Evolutionary conservation across 2,113 vertebrate genomes (phyloP), one percentile per base, ranked within the genome.

Genomic region (Hemiprocne comata): DNA sequence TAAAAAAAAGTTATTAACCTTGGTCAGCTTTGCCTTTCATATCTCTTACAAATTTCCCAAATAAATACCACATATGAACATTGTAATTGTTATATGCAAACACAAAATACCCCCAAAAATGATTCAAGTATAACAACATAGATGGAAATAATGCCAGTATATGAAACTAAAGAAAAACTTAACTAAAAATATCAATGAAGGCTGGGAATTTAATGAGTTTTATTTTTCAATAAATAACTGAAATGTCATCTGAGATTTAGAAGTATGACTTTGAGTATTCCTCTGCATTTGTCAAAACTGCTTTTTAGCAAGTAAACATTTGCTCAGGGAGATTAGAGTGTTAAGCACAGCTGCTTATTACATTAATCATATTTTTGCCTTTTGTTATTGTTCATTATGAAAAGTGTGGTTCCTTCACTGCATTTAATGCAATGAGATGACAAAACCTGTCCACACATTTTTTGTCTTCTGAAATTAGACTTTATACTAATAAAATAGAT

Each of bases 31-130:
- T 89, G 11, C 0, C 11, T 89, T 58, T 46, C 53, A 1, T 66
- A 38, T 33, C 7, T 55, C 11, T 61, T 38, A 58, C n/a, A n/a
- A n/a, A n/a, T n/a, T n/a, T n/a, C n/a, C n/a, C n/a, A n/a, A n/a
- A n/a, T n/a, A n/a, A n/a, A 2, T 42, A 55, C 9, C 25, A 84
- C 38, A 65, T 1, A 36, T 7, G 13, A 55, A 46, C 6, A 29
- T 64, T 72, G 24, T 33, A 44, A 29, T n/a, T 64, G 9, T 46
- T 29, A 73, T 13, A 33, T 23, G 16, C 8, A 81, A 48, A 17
- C 4, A 42, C 18, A 48, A 82, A 93, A 38, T 1, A 0, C 0
- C 12, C 12, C 53, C 7, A 62, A 46, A 66, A 8, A 1, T 10
- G 5, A 42, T 29, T 14, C 6, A 85, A 82, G 44, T 62, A 44